phyloP scores from a whole-genome alignment of 1,140 invertebrate species.

The Branchinecta lindahli region DNA sequence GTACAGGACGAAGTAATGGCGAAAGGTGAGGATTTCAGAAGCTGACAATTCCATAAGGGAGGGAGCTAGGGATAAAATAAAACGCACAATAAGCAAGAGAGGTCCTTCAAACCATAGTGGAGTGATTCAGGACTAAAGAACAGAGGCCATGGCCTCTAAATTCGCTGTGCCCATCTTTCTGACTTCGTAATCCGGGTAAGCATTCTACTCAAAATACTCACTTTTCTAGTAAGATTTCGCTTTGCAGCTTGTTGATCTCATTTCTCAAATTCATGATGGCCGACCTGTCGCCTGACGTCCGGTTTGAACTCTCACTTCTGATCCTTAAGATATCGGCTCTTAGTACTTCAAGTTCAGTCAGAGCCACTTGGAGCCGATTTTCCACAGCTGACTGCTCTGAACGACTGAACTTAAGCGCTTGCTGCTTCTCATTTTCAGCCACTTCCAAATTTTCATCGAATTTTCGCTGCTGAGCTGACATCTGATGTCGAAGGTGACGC shows the following conservation, averaged over 20 bases:
- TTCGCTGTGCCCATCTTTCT: too few relatives aligned
- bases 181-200: too few relatives aligned
- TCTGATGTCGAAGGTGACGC: not conserved
- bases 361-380: not conserved
- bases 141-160: too few relatives aligned
- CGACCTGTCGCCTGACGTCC: not conserved
- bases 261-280: not conserved
- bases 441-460: conserved; percentile 4
- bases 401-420: not conserved
- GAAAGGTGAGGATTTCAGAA: too few relatives aligned
- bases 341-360: not conserved
- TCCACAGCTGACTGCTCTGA: not conserved
- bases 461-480: not conserved
- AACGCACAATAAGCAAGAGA: too few relatives aligned
- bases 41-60: too few relatives aligned
- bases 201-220: not conserved
- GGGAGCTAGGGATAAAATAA: too few relatives aligned
- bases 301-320: not conserved
- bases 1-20: too few relatives aligned
- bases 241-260: not conserved
- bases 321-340: not conserved
- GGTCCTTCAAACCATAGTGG: too few relatives aligned
- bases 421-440: not conserved
- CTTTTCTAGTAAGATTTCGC: not conserved
- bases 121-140: too few relatives aligned